phyloP scores from a whole-genome alignment of 2,113 vertebrate genomes.

The Pygoscelis antarcticus region DNA sequence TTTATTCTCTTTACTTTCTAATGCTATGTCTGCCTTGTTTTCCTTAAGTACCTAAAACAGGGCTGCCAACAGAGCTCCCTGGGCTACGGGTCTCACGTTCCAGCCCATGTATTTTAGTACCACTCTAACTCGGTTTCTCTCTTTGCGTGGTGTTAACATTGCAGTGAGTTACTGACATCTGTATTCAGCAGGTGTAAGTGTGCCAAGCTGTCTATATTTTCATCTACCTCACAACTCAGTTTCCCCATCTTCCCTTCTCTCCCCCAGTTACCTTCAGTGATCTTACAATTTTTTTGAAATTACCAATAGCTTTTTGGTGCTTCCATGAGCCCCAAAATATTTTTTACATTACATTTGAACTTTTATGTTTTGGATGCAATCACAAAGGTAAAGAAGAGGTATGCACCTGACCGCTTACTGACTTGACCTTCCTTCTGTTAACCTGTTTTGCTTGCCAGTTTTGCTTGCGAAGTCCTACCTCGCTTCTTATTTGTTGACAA shows the following conservation, averaged over 20 bases:
- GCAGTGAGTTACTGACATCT: not conserved
- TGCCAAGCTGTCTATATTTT: not conserved
- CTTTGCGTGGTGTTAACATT: not conserved
- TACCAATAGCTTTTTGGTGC: not conserved
- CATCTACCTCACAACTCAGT: not conserved
- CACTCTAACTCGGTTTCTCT: not conserved
- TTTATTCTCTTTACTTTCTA: not conserved
- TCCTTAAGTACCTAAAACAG: not conserved
- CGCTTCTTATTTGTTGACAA: not conserved
- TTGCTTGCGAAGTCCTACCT: not conserved
- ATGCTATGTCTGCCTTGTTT: not conserved
- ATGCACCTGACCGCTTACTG: not conserved
- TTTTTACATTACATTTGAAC: not conserved
- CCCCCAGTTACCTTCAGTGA: not conserved
- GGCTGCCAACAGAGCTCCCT: not conserved
- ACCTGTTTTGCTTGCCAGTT: not conserved
- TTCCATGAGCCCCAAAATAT: not conserved
- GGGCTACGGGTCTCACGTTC: not conserved
- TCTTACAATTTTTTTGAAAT: not conserved
- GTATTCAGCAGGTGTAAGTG: not conserved
- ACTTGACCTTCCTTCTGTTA: not conserved
- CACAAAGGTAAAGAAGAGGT: not conserved
- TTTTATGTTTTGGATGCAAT: not conserved
- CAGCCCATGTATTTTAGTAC: not conserved
- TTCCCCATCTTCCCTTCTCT: not conserved